phyloP scores from a whole-genome alignment of 2,888 invertebrate species.

The Lithophane semibrunnea region DNA sequence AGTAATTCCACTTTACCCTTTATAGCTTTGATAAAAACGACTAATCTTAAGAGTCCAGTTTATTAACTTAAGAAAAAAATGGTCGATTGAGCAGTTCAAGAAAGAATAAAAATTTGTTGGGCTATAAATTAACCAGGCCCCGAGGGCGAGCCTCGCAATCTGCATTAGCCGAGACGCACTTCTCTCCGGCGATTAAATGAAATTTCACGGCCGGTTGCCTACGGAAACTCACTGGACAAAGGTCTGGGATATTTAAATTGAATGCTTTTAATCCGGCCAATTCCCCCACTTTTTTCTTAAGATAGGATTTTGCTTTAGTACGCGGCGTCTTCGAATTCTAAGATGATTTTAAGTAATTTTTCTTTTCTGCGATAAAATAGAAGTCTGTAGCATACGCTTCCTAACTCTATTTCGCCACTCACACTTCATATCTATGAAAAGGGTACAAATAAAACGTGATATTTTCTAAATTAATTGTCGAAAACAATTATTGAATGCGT shows the following conservation, averaged over 20 bases:
- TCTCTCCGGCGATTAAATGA: slow-evolving; percentile 88
- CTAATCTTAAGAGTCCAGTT: slow-evolving; percentile 70
- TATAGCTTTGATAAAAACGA: slow-evolving; percentile 70
- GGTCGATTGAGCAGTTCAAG: slow-evolving; percentile 86
- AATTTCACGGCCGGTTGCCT: slow-evolving; percentile 88
- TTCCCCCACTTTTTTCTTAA: slow-evolving; percentile 76
- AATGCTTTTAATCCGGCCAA: slow-evolving; percentile 85
- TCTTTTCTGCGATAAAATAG: slow-evolving; percentile 24
- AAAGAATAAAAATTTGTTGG: slow-evolving; percentile 88
- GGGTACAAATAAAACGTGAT: neutral
- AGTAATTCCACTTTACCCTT: slow-evolving; percentile 70
- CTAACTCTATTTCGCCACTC: slow-evolving; percentile 6
- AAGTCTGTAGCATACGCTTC: neutral
- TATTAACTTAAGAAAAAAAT: slow-evolving; percentile 76
- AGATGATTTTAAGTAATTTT: slow-evolving; percentile 52
- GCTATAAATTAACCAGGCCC: slow-evolving; percentile 87
- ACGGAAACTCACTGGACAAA: slow-evolving; percentile 87
- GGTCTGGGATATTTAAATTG: slow-evolving; percentile 87
- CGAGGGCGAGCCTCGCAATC: slow-evolving; percentile 85
- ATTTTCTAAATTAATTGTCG: neutral
- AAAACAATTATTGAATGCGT: neutral
- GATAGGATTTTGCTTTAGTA: slow-evolving; percentile 70
- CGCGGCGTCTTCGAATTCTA: slow-evolving; percentile 64
- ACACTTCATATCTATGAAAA: neutral
- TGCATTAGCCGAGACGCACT: slow-evolving; percentile 89